Conservation (phyloP, 1,140 invertebrate genomes). For the Drusus annulatus region DNA sequence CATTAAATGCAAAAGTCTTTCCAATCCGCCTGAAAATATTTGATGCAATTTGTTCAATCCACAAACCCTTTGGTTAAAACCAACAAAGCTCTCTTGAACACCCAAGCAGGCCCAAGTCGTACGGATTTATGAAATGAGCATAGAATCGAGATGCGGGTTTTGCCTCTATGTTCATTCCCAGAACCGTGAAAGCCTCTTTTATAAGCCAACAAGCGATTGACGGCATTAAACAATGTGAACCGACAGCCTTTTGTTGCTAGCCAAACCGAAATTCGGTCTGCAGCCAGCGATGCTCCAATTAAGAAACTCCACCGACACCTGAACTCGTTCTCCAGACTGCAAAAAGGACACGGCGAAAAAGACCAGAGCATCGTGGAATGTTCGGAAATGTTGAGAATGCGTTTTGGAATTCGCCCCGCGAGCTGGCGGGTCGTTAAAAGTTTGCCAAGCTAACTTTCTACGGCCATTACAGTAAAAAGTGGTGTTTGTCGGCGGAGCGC, state of each 20-base stretch:
- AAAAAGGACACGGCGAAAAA: neutral
- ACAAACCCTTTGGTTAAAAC: no score
- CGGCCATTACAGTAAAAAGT: slow-evolving; percentile 27
- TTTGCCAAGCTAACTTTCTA: slow-evolving; percentile 13
- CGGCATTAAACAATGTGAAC: slow-evolving; percentile 15
- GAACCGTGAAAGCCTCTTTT: slow-evolving; percentile 3
- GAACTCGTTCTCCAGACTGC: neutral
- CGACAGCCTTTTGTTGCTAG: slow-evolving; percentile 21
- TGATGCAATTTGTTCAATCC: neutral
- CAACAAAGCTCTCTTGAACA: no score
- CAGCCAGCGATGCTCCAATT: slow-evolving; percentile 22
- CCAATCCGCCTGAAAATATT: no score
- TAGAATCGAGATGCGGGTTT: neutral
- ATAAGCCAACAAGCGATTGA: slow-evolving; percentile 13
- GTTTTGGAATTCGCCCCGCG: slow-evolving; percentile 6
- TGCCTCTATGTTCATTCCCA: neutral
- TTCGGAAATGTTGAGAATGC: neutral
- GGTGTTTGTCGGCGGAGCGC: slow-evolving; percentile 4
- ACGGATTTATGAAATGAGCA: neutral
- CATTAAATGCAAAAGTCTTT: no score
- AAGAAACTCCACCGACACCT: slow-evolving; percentile 18
- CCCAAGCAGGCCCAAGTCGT: no score
- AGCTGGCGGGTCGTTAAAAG: slow-evolving; percentile 38
- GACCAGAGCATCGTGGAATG: neutral
- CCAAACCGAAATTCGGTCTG: neutral